Base-by-base conservation (phyloP, 2,113 vertebrate species). In the Eira barbara region DNA sequence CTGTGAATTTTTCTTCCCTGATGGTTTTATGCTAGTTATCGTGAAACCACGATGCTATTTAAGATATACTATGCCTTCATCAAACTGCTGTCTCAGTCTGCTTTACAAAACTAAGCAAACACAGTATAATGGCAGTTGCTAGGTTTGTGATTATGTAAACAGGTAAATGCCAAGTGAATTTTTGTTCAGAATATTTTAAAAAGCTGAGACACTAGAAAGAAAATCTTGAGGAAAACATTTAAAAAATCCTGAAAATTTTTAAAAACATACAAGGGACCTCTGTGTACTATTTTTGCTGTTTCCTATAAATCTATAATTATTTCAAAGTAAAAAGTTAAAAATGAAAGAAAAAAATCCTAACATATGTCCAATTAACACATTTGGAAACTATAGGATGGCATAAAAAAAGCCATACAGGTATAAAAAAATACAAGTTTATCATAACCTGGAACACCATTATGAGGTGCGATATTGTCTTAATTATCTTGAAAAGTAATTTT, bases 311-410 rank as follows among this genome's bases (percentile, higher is more conserved):
- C 39, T 92, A 34, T 17, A 92, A 79, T 94, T 85, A 79, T 59
- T 91, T 94, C 59, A 94, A 97, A 97, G 90, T 57, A 61, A 87
- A 76, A 91, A 84, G 29, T 31, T 83, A 83, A 83, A 98, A 94
- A 47, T n/a, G 36, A 79, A 94, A 93, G 12, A 76, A 65, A 89
- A 65, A 89, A 59, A 39, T 59, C 11, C 18, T 7, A 90, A 57
- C 29, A 96, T 81, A 67, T 27, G 84, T n/a, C 31, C 34, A 80
- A 29, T 52, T 83, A 95, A 49, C 21, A 95, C 10, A 96, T 76
- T 47, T 94, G 31, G 61, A 97, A 95, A 89, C 82, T 55, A 91
- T 1, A 76, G 52, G 69, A 94, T 59, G 49, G 36, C 69, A 94
- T 73, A 39, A 80, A 91, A 84, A 95, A 88, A 47, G 18, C 3